These are phyloP conservation scores for Corydoras sp. DNA, from an alignment of 2,113 vertebrate species.

Conservation along the genomic window DNA sequence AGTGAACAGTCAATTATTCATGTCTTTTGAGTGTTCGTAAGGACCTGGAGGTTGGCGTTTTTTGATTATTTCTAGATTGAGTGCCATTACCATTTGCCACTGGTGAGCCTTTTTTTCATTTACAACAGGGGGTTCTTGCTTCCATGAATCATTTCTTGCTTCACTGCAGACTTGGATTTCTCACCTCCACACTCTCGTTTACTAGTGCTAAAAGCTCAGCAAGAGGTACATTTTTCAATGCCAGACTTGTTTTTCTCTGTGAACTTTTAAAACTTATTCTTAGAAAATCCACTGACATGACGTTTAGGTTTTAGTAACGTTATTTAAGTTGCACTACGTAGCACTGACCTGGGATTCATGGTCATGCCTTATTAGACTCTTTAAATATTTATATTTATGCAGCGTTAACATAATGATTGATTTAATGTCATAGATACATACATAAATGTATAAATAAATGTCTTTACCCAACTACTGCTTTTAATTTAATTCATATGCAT, in stretches of 20 bases:
- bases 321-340: too few species aligned
- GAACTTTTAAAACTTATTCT: too few species aligned
- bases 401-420: neutral
- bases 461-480: too few species aligned
- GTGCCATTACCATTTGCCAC: neutral
- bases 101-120: slow-evolving; percentile 5
- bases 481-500: too few species aligned
- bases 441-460: too few species aligned
- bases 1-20: slow-evolving; percentile 34
- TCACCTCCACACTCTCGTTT: neutral
- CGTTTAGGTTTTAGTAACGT: neutral
- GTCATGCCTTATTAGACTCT: neutral
- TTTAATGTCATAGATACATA: neutral
- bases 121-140: neutral
- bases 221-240: neutral
- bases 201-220: neutral
- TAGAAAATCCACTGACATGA: too few species aligned
- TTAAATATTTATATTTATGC: too few species aligned
- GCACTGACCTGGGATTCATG: neutral
- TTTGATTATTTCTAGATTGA: slow-evolving; percentile 38
- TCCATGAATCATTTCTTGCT: slow-evolving; percentile 8
- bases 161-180: neutral
- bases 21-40: slow-evolving; percentile 7
- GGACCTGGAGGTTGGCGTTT: slow-evolving; percentile 3
- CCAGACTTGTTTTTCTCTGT: neutral